Evolutionary conservation across 1,140 invertebrate species (phyloP), one percentile per base, ranked within the genome.

Genomic region (Myzus persicae): DNA sequence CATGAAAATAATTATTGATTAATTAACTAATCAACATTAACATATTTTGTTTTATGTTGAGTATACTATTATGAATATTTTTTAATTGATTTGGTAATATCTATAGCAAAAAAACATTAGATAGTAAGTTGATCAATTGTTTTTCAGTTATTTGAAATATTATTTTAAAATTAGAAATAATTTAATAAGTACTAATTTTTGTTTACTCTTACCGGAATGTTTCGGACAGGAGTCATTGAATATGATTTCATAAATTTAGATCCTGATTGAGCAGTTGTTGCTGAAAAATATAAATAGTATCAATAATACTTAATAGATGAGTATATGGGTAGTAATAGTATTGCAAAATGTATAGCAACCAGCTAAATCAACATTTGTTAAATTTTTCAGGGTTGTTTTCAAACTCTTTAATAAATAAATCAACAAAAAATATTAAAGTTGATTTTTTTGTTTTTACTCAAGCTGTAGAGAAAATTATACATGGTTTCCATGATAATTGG

Each of bases 141-240:
- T 59, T 31, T 31, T 54, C 24, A 54, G 54, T 54, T 54, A 54
- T 26, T 31, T 59, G 54, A 59, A 59, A 31, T 9, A 59, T 31
- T 9, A 31, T 31, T 59, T 59, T 3, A 31, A 67, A 67, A 40
- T 9, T 82, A 59, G 26, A 31, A 67, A 67, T 4, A n/a, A 67
- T n/a, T n/a, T 67, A n/a, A 4, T 11, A 18, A 18, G 31, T n/a
- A n/a, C 8, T 18, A 67, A n/a, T n/a, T 76, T n/a, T n/a, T 76
- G 26, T 51, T 51, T 26, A 44, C 14, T n/a, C 48, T 91, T 92
- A 92, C 91, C 91, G 91, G 91, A 36, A 92, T 92, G 51, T 92
- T 92, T 38, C 18, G 91, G 31, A 46, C 44, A 84, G 76, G 22
- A 46, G 46, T 26, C 40, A 92, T 48, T 36, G 76, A 48, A 82